A percentile compares a stretch with the other conserved stretches of the same genome.
These are phyloP conservation scores for Apostichopus californicus DNA, from an alignment of 35 echinoderm and acorn worm genomes.

Conservation along the genomic window DNA sequence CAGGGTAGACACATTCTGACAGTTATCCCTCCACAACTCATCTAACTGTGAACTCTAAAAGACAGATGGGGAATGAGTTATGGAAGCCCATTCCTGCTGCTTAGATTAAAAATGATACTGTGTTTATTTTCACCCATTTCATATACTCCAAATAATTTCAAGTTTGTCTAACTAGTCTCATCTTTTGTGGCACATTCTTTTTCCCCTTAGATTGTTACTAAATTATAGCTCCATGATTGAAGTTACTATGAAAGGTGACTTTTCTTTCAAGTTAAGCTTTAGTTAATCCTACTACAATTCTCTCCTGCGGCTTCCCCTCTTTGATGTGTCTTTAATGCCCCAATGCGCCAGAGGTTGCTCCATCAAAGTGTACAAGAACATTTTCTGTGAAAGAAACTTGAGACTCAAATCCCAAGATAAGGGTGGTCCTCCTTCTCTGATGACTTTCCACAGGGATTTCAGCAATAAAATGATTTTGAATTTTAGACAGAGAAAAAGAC, in stretches of 20 bases:
- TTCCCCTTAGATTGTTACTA: not conserved
- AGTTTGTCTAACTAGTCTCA: not conserved
- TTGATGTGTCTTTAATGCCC: conserved; percentile 48
- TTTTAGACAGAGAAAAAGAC: not conserved
- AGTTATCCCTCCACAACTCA: not conserved
- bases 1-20: conserved; percentile 7
- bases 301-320: conserved; percentile 16
- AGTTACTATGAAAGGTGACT: too few relatives aligned
- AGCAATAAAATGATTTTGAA: conserved; percentile 24
- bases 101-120: conserved; percentile 15
- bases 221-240: too few relatives aligned
- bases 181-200: not conserved
- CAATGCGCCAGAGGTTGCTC: conserved; percentile 7
- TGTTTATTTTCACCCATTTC: conserved; percentile 47
- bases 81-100: not conserved
- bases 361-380: conserved; percentile 19
- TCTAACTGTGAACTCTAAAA: not conserved
- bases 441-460: conserved; percentile 10
- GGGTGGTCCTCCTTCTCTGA: conserved; percentile 21
- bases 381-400: conserved; percentile 16
- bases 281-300: conserved; percentile 1
- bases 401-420: conserved; percentile 34
- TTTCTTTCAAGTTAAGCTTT: not conserved
- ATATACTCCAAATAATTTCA: not conserved
- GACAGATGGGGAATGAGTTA: conserved; percentile 22